Conservation (phyloP, 2,113 vertebrate species). For the Petromus typicus region DNA sequence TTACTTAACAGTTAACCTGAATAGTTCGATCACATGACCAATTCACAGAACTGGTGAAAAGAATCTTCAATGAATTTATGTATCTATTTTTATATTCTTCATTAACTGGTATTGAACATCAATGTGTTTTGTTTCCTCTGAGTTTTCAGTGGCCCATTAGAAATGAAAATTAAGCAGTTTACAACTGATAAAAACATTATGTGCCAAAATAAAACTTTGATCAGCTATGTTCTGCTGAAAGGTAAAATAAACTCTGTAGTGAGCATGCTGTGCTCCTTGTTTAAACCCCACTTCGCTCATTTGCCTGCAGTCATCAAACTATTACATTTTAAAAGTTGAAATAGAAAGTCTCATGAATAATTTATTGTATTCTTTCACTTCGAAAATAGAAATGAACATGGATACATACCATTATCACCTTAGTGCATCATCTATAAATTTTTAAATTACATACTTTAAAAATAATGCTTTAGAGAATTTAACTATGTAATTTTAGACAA, state of each 20-base stretch:
- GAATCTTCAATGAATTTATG: conserved; percentile 22
- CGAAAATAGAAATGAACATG: conserved; percentile 18
- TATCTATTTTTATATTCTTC: background rate
- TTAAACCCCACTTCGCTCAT: background rate
- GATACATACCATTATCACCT: background rate
- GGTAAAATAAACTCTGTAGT: background rate
- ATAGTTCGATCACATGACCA: conserved; percentile 31
- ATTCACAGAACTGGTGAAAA: background rate
- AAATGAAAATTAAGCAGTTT: conserved; percentile 21
- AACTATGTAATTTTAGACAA: background rate
- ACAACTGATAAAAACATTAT: background rate
- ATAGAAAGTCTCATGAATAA: background rate
- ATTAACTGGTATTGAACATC: conserved; percentile 16
- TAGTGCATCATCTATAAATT: background rate
- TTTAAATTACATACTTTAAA: conserved; percentile 35
- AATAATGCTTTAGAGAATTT: conserved; percentile 3
- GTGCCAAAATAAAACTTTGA: background rate
- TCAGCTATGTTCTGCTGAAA: background rate
- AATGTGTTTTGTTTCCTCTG: background rate
- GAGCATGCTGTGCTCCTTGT: background rate
- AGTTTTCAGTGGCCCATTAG: background rate
- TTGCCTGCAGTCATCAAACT: background rate
- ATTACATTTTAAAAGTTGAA: conserved; percentile 3
- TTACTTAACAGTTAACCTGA: background rate
- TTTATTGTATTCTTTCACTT: conserved; percentile 21